Evolutionary conservation across 1,140 invertebrate genomes (phyloP).

Genomic region (Zophobas morio): DNA sequence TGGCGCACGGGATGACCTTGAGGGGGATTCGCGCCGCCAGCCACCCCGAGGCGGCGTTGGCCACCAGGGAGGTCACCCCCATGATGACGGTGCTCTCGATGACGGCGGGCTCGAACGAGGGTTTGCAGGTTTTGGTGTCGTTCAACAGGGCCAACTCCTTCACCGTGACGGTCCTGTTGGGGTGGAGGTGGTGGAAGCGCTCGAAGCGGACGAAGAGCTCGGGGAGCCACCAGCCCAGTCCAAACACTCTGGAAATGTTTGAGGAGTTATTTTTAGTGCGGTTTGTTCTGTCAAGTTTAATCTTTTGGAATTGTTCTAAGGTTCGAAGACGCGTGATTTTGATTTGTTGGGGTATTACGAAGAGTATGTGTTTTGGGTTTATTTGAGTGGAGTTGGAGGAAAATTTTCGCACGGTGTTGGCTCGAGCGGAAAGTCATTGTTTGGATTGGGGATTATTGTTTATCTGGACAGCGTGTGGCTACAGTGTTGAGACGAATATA

Average conservation of each 20-base stretch:
- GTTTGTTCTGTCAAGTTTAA: too few relatives aligned
- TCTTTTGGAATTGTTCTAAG: too few relatives aligned
- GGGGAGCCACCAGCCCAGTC: constrained; percentile 80
- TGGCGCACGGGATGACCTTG: constrained; percentile 66
- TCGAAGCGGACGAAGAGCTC: constrained; percentile 76
- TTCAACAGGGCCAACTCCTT: constrained; percentile 67
- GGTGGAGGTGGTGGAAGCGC: constrained; percentile 67
- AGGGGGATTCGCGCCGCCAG: constrained; percentile 62
- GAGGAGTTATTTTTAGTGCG: neutral
- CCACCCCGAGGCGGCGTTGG: constrained; percentile 67
- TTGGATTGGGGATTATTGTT: too few relatives aligned
- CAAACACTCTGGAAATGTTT: constrained; percentile 74
- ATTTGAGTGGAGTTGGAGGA: too few relatives aligned
- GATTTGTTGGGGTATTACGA: too few relatives aligned
- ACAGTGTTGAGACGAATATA: too few relatives aligned
- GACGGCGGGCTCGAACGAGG: constrained; percentile 65
- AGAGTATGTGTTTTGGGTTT: too few relatives aligned
- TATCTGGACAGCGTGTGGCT: too few relatives aligned
- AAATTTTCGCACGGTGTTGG: too few relatives aligned
- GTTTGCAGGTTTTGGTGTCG: constrained; percentile 55
- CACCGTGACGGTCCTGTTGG: constrained; percentile 68
- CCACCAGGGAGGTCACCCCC: constrained; percentile 68
- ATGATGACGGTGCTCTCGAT: constrained; percentile 70
- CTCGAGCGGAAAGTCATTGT: too few relatives aligned
- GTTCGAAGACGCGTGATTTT: neutral